Evolutionary conservation across 2,797 vertebrate genomes (phyloP).

Genomic region (Setipinna tenuifilis): DNA sequence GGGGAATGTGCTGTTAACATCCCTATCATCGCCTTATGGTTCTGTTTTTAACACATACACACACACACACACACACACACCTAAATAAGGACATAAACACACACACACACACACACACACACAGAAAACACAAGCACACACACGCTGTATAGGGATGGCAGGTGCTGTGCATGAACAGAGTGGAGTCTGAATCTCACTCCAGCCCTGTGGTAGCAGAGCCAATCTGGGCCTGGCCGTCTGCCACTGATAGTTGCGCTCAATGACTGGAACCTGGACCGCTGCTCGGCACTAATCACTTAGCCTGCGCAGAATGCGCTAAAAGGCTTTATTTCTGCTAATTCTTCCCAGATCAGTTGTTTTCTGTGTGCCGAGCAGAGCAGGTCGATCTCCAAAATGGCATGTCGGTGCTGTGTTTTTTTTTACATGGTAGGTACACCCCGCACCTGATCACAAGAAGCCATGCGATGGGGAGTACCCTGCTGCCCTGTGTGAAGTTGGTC

Average conservation of each 20-base stretch:
- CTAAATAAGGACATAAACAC: neutral
- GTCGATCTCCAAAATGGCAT: slow-evolving; percentile 36
- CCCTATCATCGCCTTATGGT: slow-evolving; percentile 42
- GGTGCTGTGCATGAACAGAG: slow-evolving; percentile 53
- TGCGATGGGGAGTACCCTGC: slow-evolving; percentile 30
- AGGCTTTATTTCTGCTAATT: slow-evolving; percentile 68
- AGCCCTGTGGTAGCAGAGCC: slow-evolving; percentile 51
- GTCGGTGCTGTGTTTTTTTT: neutral
- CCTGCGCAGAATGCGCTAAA: slow-evolving; percentile 61
- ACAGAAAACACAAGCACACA: slow-evolving; percentile 16
- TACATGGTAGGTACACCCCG: neutral
- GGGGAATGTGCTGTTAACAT: slow-evolving; percentile 42
- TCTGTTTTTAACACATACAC: slow-evolving; percentile 39
- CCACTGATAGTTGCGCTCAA: slow-evolving; percentile 56
- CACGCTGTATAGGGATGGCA: slow-evolving; percentile 41
- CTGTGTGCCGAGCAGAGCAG: slow-evolving; percentile 23
- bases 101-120: neutral
- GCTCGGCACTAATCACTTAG: slow-evolving; percentile 64
- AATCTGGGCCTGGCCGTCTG: slow-evolving; percentile 60
- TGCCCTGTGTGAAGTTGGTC: neutral
- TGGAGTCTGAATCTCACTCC: slow-evolving; percentile 24
- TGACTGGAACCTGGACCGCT: slow-evolving; percentile 66
- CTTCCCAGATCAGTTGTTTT: slow-evolving; percentile 41
- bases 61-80: neutral
- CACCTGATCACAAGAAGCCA: slow-evolving; percentile 34